Evolutionary conservation across 2,797 vertebrate species (phyloP).

Genomic region (Hipposideros larvatus): DNA sequence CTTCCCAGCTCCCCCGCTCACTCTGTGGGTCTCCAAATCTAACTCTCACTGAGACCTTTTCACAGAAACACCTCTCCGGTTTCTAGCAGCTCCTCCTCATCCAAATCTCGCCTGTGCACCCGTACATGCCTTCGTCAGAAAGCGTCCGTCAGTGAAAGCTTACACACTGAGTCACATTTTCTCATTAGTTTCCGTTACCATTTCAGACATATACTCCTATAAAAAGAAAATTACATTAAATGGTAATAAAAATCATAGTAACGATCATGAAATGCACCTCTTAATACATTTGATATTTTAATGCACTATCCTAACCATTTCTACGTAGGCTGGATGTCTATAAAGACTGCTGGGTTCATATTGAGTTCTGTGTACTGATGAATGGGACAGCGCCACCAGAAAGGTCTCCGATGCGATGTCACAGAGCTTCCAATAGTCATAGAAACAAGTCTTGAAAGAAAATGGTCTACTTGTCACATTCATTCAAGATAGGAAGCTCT

Average conservation of each 20-base stretch:
- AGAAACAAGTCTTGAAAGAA: not conserved
- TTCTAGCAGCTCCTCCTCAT: not conserved
- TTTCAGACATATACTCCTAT: not conserved
- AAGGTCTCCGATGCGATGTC: accelerated
- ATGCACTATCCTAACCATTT: not conserved
- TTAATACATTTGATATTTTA: not conserved
- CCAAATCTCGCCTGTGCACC: not conserved
- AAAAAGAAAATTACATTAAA: not conserved
- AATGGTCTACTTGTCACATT: not conserved
- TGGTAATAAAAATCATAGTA: not conserved
- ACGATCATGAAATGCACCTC: not conserved
- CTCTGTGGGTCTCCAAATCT: not conserved
- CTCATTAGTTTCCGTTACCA: not conserved
- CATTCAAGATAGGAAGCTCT: not conserved
- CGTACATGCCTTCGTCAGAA: accelerated
- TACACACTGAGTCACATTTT: not conserved
- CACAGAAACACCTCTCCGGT: accelerated
- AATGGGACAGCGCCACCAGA: accelerated
- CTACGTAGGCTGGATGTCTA: accelerated
- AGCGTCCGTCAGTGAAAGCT: not conserved
- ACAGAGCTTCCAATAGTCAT: accelerated
- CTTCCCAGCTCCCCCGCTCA: not conserved
- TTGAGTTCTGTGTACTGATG: accelerated
- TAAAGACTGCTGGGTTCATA: too few species aligned
- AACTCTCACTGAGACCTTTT: not conserved